Evolutionary conservation across 2,797 vertebrate genomes (phyloP), one percentile per base, ranked within the genome.

Genomic region (Lepilemur septentrionalis): DNA sequence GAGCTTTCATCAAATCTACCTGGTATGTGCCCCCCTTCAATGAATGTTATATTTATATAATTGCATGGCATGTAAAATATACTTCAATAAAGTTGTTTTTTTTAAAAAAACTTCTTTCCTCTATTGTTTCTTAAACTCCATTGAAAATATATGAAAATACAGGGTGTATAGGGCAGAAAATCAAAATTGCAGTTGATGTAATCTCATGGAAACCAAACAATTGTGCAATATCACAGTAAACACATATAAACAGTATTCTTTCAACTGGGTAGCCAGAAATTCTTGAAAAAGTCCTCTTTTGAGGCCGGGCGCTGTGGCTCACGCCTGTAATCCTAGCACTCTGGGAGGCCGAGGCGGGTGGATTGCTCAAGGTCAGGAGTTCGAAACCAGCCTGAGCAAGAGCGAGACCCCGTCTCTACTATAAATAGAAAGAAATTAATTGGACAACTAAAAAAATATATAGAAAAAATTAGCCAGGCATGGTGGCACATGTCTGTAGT

Each of bases 21-120:
- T 92, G 70, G 57, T 48, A 48, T 1, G 76, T 4, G 89, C 18
- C 70, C 18, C 90, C 41, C 41, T 96, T 57, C 95, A 67, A 93
- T 89, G 35, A 94, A 92, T 97, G 98, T 97, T 91, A 92, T 75
- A 96, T 97, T 98, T 97, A 38, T 50, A 93, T 98, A 94, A 97
- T 98, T 97, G 38, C 38, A 38, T 38, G 38, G 38, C 38, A 38
- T 38, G 38, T 38, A 38, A 38, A 38, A 38, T 2, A 38, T 38
- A 38, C 38, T 38, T 38, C 38, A 38, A 38, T 38, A 38, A 38
- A 38, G 38, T 38, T 38, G 38, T 38, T 38, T 38, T 38, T 38
- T 38, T 38, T 38, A 38, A 38, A 38, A 97, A 92, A 96, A 96
- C 13, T 75, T 67, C 3, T 96, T 97, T 97, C 41, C 95, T 50